Evolutionary conservation across 2,888 invertebrate genomes (phyloP).

Genomic region (Nephrotoma appendiculata): DNA sequence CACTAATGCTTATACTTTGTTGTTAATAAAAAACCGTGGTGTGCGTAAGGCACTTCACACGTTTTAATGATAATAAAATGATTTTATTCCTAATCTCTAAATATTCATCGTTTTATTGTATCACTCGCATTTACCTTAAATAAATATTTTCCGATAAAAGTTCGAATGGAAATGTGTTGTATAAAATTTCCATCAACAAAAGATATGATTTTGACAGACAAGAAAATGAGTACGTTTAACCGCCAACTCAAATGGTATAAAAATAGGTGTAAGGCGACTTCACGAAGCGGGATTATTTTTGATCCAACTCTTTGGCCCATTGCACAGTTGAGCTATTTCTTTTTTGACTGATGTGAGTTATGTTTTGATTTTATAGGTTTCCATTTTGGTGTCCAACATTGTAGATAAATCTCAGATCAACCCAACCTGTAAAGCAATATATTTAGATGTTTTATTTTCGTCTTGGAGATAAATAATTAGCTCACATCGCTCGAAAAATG

Average conservation of each 20-base stretch:
- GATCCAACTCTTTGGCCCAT: no score
- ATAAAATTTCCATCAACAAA: background rate
- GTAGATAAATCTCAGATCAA: no score
- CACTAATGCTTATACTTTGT: background rate
- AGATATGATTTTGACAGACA: background rate
- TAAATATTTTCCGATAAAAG: background rate
- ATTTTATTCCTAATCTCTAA: background rate
- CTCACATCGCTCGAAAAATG: no score
- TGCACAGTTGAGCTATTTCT: no score
- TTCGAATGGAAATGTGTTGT: background rate
- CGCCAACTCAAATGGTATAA: background rate
- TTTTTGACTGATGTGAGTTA: no score
- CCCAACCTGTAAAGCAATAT: no score
- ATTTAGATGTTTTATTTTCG: no score
- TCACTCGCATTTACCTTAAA: background rate
- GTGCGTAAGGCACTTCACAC: background rate
- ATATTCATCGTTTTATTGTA: background rate
- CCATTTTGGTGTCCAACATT: no score
- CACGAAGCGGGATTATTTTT: no score
- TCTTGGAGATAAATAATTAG: no score
- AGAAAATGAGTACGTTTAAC: background rate
- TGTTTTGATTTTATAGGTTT: no score
- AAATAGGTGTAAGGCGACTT: background rate
- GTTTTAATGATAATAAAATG: background rate
- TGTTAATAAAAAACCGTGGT: background rate